Conservation (phyloP, 2,113 vertebrate genomes). For the Tringa solitaria region DNA sequence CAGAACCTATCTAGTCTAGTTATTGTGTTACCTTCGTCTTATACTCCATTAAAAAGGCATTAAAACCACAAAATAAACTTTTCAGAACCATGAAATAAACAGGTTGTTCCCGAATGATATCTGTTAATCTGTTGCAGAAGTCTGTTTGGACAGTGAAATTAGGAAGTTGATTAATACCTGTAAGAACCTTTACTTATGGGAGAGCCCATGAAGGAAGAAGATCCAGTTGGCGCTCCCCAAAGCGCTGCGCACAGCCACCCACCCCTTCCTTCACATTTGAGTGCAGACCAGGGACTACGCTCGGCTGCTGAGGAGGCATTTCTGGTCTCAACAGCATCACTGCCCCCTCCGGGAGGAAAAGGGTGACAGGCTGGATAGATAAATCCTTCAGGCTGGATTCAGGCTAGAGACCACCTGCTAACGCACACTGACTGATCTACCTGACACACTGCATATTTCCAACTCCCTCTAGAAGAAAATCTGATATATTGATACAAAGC, state of each 20-base stretch:
- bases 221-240: not conserved
- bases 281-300: not conserved
- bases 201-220: not conserved
- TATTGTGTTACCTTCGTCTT: not conserved
- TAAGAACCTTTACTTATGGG: not conserved
- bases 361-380: not conserved
- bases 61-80: not conserved
- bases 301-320: not conserved
- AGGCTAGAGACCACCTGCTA: not conserved
- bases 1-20: not conserved
- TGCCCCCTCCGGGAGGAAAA: not conserved
- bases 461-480: not conserved
- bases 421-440: not conserved
- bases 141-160: not conserved
- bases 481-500: not conserved
- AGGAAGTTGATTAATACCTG: not conserved
- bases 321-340: not conserved
- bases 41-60: not conserved
- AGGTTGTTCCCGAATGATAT: not conserved
- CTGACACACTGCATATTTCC: not conserved
- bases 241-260: accelerated
- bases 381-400: not conserved
- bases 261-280: not conserved
- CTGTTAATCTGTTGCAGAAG: not conserved
- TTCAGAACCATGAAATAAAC: not conserved